Evolutionary conservation across 2,888 invertebrate species (phyloP).

Genomic region (Salticus scenicus): DNA sequence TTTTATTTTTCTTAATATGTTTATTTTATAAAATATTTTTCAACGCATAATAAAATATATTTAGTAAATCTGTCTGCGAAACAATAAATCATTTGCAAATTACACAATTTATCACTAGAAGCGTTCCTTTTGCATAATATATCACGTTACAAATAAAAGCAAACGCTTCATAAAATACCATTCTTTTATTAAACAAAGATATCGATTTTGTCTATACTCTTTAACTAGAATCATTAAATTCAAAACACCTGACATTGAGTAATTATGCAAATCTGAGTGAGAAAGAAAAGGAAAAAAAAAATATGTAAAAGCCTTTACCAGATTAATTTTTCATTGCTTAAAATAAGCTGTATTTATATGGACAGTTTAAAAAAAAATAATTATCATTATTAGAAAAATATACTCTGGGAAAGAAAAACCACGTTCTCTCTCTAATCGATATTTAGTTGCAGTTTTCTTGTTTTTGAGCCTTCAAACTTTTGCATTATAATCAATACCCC

Average conservation of each 20-base stretch:
- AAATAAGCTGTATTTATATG: background rate
- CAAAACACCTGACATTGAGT: background rate
- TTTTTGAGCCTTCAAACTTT: background rate
- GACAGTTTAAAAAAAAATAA: background rate
- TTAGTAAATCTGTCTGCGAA: no score
- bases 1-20: no score
- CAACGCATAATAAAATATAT: no score
- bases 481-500: background rate
- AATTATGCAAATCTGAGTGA: background rate
- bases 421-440: background rate
- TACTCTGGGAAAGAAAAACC: background rate
- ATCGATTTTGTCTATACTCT: no score
- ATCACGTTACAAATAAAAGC: no score
- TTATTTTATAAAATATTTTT: no score
- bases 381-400: background rate
- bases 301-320: background rate
- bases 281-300: background rate
- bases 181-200: no score
- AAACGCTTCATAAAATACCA: no score
- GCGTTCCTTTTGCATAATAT: no score
- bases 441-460: background rate
- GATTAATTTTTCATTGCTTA: conserved; percentile 1
- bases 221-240: background rate
- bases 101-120: no score
- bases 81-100: no score